Evolutionary conservation across 1,140 invertebrate species (phyloP), one percentile per base, ranked within the genome.

Genomic region (Pseudomyrmex gracilis): DNA sequence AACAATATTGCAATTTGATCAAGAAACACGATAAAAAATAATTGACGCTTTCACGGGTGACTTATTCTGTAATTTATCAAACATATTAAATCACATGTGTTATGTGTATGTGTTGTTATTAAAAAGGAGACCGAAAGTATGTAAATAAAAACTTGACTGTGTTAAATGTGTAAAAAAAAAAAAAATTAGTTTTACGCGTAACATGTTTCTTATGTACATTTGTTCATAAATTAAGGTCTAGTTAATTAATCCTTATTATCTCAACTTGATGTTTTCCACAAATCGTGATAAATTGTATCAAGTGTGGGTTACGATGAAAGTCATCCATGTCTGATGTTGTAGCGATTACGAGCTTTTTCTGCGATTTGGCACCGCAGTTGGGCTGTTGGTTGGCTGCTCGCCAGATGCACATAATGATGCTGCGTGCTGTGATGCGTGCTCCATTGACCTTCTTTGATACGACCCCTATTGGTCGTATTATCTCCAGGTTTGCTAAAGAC

Each of bases 401-500:
- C 84, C 93, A 95, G 58, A 94, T 99, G 89, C 98, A 99, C 95
- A 93, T 95, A 85, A 91, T 95, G 82, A 96, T 99, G 94, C 95
- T 99, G 91, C 90, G 92, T 68, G 96, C 96, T 90, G 95, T 99
- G 90, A 94, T 99, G 91, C 96, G 96, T 91, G 95, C 96, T 71
- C 97, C 97, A 83, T 95, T 97, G 94, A 94, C 95, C 93, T 98
- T 98, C 95, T 99, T 97, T 95, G 98, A 99, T 94, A 97, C 96
- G 88, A 98, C 98, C 84, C 98, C 98, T 60, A 92, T 96, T 86
- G 98, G 98, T 94, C 95, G 98, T 92, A 97, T 98, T 89, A 95
- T 98, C 88, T 96, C 98, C 92, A 96, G 98, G 92, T 98, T 98
- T 95, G 96, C 97, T 91, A 98, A 98, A 96, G 96, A 96, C 92